A percentile compares a stretch with the other conserved stretches of the same genome.
Conservation (phyloP, 2,797 vertebrate species). For the Enteromius fasciolatus region DNA sequence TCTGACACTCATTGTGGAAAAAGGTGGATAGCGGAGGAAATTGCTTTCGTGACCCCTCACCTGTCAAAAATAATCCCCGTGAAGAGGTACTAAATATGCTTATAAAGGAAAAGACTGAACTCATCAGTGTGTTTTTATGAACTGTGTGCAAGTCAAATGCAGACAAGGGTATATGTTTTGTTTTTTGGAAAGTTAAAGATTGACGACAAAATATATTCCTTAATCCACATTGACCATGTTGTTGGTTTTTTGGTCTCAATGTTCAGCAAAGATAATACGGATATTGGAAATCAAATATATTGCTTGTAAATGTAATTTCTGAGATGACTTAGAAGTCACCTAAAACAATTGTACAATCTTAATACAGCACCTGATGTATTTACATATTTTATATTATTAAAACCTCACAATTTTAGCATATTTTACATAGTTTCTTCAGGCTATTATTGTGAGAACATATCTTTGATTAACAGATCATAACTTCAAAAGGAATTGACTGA, state of each 20-base stretch:
- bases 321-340: not conserved
- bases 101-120: conserved; percentile 11
- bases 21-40: conserved; percentile 40
- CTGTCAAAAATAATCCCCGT: conserved; percentile 5
- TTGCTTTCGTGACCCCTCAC: conserved; percentile 45
- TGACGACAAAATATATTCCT: not conserved
- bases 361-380: not conserved
- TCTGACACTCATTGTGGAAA: conserved; percentile 29
- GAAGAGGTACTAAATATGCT: conserved; percentile 9
- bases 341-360: not conserved
- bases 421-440: not conserved
- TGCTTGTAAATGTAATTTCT: not conserved
- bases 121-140: not conserved
- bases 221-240: not conserved
- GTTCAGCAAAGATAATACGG: not conserved
- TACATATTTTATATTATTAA: not conserved
- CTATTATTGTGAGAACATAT: no score
- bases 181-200: not conserved
- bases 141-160: not conserved
- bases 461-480: no score
- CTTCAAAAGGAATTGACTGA: no score
- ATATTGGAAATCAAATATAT: not conserved
- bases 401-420: not conserved
- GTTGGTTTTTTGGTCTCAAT: not conserved
- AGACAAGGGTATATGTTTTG: not conserved